A percentile compares a stretch with the other conserved stretches of the same genome.
Conservation (phyloP, 2,888 invertebrate species). For the Drosophila setosimentum region DNA sequence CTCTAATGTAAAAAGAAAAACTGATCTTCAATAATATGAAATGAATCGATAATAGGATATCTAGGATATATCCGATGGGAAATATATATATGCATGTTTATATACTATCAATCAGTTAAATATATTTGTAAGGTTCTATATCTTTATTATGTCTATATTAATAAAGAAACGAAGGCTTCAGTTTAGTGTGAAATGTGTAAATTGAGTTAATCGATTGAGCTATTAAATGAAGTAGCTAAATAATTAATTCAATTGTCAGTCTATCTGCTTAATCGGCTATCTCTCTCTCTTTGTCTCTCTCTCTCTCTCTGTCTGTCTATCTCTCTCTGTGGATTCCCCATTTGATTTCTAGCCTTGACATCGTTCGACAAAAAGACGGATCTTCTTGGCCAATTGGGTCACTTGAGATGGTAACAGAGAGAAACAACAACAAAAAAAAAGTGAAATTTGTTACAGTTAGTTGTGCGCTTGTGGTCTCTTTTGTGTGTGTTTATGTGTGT, state of each 20-base stretch:
- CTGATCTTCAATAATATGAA: neutral
- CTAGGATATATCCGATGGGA: no score
- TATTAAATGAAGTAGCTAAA: constrained; percentile 8
- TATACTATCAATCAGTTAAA: neutral
- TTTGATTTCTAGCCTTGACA: constrained; percentile 74
- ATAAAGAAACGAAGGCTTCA: neutral
- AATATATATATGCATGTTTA: neutral
- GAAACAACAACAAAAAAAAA: constrained; percentile 52
- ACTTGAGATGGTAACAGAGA: constrained; percentile 24
- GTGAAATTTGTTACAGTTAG: constrained; percentile 78
- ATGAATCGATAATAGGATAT: no score
- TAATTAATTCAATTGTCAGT: constrained; percentile 2
- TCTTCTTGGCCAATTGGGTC: constrained; percentile 69
- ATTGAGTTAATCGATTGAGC: constrained; percentile 4
- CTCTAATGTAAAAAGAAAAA: no score
- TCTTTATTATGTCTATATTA: neutral
- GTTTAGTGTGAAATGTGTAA: neutral
- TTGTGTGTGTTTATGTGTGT: neutral
- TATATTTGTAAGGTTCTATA: neutral
- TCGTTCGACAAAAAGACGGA: constrained; percentile 65
- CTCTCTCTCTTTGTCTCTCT: neutral
- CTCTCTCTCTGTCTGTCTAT: neutral
- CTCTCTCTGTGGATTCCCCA: constrained; percentile 15
- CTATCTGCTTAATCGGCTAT: constrained; percentile 1
- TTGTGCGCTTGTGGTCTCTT: constrained; percentile 26